Conservation (phyloP, 2,888 invertebrate genomes). For the Peribatodes rhomboidaria region DNA sequence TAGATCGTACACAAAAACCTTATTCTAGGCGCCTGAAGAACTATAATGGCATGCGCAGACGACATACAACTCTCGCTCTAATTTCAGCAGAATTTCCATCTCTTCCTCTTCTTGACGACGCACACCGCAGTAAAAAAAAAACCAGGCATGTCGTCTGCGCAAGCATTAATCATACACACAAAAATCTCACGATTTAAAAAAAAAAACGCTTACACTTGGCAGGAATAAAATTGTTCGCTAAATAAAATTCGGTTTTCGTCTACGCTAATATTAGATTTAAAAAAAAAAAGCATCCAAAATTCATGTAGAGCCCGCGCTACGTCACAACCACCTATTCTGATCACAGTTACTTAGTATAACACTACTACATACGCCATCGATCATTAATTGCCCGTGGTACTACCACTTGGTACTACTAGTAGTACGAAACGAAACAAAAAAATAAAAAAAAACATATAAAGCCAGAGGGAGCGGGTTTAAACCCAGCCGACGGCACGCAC, state of each 20-base stretch:
- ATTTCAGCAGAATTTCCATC: neutral
- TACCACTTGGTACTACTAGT: too few relatives aligned
- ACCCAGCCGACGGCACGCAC: too few relatives aligned
- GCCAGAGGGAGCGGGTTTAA: too few relatives aligned
- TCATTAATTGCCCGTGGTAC: too few relatives aligned
- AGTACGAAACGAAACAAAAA: too few relatives aligned
- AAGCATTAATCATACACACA: neutral
- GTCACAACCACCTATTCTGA: conserved; percentile 84
- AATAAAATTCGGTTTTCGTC: conserved; percentile 71
- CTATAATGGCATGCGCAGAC: conserved; percentile 1
- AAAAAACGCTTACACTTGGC: conserved; percentile 51
- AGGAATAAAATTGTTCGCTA: conserved; percentile 57
- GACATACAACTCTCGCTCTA: neutral
- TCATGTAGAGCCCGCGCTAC: conserved; percentile 63
- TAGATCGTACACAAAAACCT: conserved; percentile 11
- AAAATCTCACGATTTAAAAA: conserved; percentile 11
- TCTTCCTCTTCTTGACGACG: neutral
- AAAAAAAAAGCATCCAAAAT: conserved; percentile 70
- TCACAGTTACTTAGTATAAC: conserved; percentile 78
- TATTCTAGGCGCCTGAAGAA: conserved; percentile 3
- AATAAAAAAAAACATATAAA: too few relatives aligned
- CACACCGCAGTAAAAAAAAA: neutral
- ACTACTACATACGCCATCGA: conserved; percentile 35
- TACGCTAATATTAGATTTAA: conserved; percentile 61
- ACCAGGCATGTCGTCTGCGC: conserved; percentile 2